Base-by-base conservation (phyloP, 2,888 invertebrate species). In the Keiferia lycopersicella region DNA sequence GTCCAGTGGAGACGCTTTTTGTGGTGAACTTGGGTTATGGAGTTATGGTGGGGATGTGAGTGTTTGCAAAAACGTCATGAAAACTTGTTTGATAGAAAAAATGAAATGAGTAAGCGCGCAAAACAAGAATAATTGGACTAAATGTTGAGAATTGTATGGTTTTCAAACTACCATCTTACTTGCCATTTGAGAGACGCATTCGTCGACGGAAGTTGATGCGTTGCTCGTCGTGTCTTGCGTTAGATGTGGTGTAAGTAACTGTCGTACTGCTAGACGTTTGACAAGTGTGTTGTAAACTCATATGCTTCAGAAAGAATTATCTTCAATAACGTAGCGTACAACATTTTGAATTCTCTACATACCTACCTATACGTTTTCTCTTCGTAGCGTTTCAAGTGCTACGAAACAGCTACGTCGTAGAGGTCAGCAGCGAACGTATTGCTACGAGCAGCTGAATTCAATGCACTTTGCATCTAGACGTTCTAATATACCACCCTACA, bases 371-470 rank as follows among this genome's bases (percentile, higher is more conserved):
- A 45, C 16, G 45, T 16, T 45, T 16, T 45, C 45, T 45, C n/a
- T 16, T 45, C 16, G 45, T 45, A 45, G 45, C 45, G 45, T 16
- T 45, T n/a, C 6, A 45, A 16, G 7, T 45, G 7, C 14, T 41
- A 41, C 41, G 41, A 41, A 41, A 6, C 26, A 6, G 41, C n/a
- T 41, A 41, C 41, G 41, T 8, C 45, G 45, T 45, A 45, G 45
- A 45, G 45, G 45, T 45, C 45, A 45, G 45, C 45, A 45, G 45
- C 11, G 45, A 45, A 45, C 45, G n/a, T 45, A 45, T 45, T 45
- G 16, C 45, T 16, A 45, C 34, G 34, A 34, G 34, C 34, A 10
- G 34, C 34, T 34, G 34, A 16, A 16, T 16, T 45, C n/a, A 45
- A 45, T 45, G 16, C 45, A 45, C 45, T 45, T 16, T 45, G 45